phyloP scores from a whole-genome alignment of 2,113 vertebrate genomes.

The Prietella phreatophila region DNA sequence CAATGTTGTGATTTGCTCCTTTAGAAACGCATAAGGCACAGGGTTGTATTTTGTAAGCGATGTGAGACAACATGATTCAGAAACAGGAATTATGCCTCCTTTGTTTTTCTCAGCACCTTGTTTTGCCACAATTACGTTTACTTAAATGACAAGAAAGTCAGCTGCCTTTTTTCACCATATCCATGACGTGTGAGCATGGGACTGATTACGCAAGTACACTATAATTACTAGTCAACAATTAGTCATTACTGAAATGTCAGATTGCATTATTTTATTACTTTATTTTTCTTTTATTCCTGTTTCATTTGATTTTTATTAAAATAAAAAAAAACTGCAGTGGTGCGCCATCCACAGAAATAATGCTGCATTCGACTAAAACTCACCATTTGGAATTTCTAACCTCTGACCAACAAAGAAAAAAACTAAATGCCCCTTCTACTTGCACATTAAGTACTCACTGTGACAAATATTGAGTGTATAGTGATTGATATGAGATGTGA shows the following conservation, averaged over 20 bases:
- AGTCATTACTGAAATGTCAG: neutral
- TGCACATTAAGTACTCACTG: neutral
- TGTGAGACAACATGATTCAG: neutral
- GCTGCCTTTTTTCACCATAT: neutral
- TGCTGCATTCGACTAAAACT: neutral
- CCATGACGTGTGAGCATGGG: neutral
- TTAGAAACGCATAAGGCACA: neutral
- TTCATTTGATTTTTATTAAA: neutral
- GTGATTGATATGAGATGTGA: neutral
- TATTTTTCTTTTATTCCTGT: neutral
- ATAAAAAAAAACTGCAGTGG: neutral
- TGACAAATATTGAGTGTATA: neutral
- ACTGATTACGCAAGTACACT: neutral
- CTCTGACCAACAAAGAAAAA: neutral
- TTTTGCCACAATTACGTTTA: too few species aligned
- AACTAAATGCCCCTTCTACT: neutral
- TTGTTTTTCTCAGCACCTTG: too few species aligned
- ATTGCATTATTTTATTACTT: neutral
- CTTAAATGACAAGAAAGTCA: neutral
- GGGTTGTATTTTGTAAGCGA: neutral
- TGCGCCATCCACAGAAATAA: neutral
- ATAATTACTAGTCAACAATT: neutral
- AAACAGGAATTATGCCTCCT: neutral
- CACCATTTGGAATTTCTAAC: neutral
- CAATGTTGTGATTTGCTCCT: neutral